Conservation (phyloP, 2,888 invertebrate species). For the Nematopogon swammerdamellus region DNA sequence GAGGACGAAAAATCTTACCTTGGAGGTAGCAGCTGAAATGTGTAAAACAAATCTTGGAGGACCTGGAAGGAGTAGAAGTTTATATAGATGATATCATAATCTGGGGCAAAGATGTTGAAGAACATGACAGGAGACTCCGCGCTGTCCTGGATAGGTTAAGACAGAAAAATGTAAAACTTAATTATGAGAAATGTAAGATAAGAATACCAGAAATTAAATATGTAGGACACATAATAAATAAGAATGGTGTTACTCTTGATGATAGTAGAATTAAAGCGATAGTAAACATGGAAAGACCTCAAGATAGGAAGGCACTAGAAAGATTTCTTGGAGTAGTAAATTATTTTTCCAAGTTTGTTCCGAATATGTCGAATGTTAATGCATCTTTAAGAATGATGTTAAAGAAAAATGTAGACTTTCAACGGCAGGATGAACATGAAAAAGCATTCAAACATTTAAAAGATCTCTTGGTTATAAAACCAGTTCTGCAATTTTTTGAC, state of each 20-base stretch:
- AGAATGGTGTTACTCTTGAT: neutral
- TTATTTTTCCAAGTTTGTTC: neutral
- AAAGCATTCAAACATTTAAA: neutral
- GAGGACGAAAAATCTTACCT: too few relatives aligned
- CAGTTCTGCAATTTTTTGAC: neutral
- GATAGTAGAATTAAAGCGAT: neutral
- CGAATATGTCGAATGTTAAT: neutral
- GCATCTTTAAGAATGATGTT: neutral
- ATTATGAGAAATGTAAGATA: neutral
- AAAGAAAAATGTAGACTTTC: neutral
- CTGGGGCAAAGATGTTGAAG: too few relatives aligned
- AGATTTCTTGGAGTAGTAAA: slow-evolving; percentile 1
- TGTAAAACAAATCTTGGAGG: too few relatives aligned
- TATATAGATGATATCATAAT: too few relatives aligned
- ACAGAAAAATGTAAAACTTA: neutral
- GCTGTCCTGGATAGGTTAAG: neutral
- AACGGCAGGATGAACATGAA: neutral
- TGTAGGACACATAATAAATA: neutral
- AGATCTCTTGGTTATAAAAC: neutral
- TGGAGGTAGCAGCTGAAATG: too few relatives aligned
- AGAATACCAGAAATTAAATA: neutral
- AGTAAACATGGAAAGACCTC: neutral
- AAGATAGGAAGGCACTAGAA: neutral
- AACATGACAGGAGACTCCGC: slow-evolving; percentile 9
- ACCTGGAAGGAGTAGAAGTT: too few relatives aligned